These are phyloP conservation scores for Leptodirus hochenwartii DNA, from an alignment of 2,888 invertebrate species.

Conservation along the genomic window DNA sequence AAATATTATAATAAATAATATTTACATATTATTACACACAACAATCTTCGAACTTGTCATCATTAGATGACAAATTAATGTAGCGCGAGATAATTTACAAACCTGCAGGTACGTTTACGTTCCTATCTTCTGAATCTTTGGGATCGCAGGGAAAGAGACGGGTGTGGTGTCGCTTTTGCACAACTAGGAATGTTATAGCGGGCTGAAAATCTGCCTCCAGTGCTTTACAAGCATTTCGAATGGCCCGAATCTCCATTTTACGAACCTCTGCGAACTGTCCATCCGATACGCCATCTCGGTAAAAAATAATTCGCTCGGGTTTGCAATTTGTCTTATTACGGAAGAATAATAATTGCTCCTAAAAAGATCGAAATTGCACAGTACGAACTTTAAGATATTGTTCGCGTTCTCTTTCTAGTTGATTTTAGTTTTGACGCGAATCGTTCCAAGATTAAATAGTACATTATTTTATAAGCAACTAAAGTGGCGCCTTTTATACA, in stretches of 20 bases:
- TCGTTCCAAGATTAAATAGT: too few relatives aligned
- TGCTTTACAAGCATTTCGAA: conserved; percentile 49
- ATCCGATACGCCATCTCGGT: conserved; percentile 76
- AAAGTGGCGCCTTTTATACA: too few relatives aligned
- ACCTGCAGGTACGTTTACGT: conserved; percentile 68
- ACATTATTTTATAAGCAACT: too few relatives aligned
- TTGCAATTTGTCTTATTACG: conserved; percentile 27
- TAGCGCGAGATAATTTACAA: too few relatives aligned
- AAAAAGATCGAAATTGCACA: too few relatives aligned
- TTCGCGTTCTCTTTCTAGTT: too few relatives aligned
- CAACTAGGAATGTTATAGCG: conserved; percentile 75
- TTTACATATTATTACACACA: too few relatives aligned
- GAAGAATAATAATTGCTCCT: conserved; percentile 47
- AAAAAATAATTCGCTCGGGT: conserved; percentile 52
- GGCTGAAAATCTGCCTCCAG: conserved; percentile 41
- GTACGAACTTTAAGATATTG: too few relatives aligned
- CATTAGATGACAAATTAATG: too few relatives aligned
- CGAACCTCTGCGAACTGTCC: conserved; percentile 45
- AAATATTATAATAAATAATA: too few relatives aligned
- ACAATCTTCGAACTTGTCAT: too few relatives aligned
- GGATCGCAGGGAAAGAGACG: conserved; percentile 35
- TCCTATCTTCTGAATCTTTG: conserved; percentile 33
- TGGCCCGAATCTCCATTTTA: conserved; percentile 27
- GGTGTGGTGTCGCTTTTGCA: conserved; percentile 94
- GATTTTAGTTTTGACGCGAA: too few relatives aligned